Evolutionary conservation across 2,888 invertebrate species (phyloP), one percentile per base, ranked within the genome.

Genomic region (Panzeria rudis): DNA sequence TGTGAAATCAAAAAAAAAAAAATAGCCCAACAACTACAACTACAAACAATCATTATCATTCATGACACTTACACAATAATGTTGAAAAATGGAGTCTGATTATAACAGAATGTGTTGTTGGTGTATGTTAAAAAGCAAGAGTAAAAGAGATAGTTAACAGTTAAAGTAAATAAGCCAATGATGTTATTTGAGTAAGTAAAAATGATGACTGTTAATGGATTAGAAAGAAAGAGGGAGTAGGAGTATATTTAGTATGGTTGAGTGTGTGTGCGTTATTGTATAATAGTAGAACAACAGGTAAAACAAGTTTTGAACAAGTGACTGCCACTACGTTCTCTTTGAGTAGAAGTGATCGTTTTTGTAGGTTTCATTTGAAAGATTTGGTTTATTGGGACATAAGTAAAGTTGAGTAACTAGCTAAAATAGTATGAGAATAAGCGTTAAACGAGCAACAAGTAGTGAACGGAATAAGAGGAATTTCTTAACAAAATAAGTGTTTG

Each of bases 401-500:
- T 25, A 41, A 41, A 50, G 20, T 44, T 62, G 41, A 66, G 61
- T 13, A 29, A 38, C 17, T 50, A 20, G 17, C 7, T n/a, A 38
- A 82, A 71, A 52, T 61, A 85, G 85, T 85, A 52, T 47, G 82
- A 82, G 78, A 59, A 71, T 20, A 68, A 82, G 59, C 71, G 56
- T 75, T 59, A 52, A 82, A 66, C 73, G 29, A 75, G 59, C 20
- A 82, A 61, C 82, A 85, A 71, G 41, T 68, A 9, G 32, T 25
- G 15, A 77, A 23, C 84, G 84, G 84, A 29, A 20, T 25, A 9
- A 20, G 17, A 38, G 15, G 2, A 61, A 23, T 47, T 77, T 47
- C 17, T 41, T 52, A 29, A 15, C n/a, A 72, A 66, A 50, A 15
- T 5, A 35, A 15, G 35, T 47, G 15, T 41, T 69, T 41, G 11